Evolutionary conservation across 2,113 vertebrate species (phyloP), one percentile per base, ranked within the genome.

Genomic region (Gymnocephalus cernua): DNA sequence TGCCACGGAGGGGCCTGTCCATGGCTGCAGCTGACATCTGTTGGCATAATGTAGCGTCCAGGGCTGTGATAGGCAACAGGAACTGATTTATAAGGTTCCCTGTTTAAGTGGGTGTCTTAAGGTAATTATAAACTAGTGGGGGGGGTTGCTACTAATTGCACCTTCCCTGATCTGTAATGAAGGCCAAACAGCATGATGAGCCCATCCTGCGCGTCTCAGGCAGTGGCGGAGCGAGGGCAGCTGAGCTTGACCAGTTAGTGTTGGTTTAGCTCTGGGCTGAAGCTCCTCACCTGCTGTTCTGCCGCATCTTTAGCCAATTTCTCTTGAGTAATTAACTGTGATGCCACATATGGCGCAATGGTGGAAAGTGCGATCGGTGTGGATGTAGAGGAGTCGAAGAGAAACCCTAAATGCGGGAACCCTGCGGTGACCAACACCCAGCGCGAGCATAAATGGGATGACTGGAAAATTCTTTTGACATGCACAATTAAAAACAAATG

Each of bases 41-140:
- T 87, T 91, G 86, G 87, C 82, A 80, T 82, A 89, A 88, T 82
- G 91, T 74, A 53, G 85, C 87, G 21, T 84, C 74, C 77, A 58
- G 82, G 77, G 48, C 85, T 48, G 58, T 25, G 69, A 77, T 63
- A 68, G 90, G 83, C 91, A 91, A 90, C 84, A 38, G 90, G 90
- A 93, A 59, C 87, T 91, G 88, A 88, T 93, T 92, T 91, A 92
- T 90, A 85, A 81, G 62, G 53, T 79, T 80, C 83, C 87, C 71
- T 79, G 81, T 90, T 93, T 94, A 91, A 95, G 89, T 91, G 92
- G 90, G 85, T 91, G 91, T 93, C 91, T 95, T 93, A 93, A 93
- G 93, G 90, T 95, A 94, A 94, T 94, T 93, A 93, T 85, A 77
- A 89, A 90, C 80, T 68, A 51, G 41, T 47, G 65, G 14, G 47